Base-by-base conservation (phyloP, 2,797 vertebrate species). In the Luscinia megarhynchos region DNA sequence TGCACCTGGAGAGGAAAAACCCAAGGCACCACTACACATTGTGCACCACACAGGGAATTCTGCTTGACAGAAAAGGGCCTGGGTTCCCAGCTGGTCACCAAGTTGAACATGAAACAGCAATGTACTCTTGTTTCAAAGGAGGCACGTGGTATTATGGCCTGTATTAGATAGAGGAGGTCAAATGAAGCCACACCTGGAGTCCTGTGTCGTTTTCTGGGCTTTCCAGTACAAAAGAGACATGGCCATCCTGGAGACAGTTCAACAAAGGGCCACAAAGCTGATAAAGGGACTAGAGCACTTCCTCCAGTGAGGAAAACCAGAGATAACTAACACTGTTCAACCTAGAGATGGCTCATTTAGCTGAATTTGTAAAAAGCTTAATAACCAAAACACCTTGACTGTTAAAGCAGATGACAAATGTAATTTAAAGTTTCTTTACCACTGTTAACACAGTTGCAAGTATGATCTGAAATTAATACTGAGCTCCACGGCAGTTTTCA, bases 251-350 rank as follows among this genome's bases (percentile, higher is more conserved):
- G 6, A 59, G 3, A 29, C 4, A 86, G 6, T 29, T 4, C 32
- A 46, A 15, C 6, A 59, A 87, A 87, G 16, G 9, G 15, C 9
- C 30, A 46, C 0, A 0, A 75, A 41, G 18, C 12, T 34, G 12
- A 38, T 18, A 45, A 87, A 79, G 9, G 8, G 23, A 24, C 12
- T 41, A 27, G 6, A 72, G 11, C 5, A 15, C 27, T 22, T 70
- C 15, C 6, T 72, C 10, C 21, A 51, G 11, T 17, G 19, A 84
- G 23, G 40, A 58, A 84, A 67, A 6, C 15, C 23, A 43, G 23
- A 89, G 30, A 38, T 2, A 67, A 3, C 15, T 55, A 18, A 24
- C 30, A 30, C 10, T 46, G 7, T 36, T 74, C 18, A 51, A 12
- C 3, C 11, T 40, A 11, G 15, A 84, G 7, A 55, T 64, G 12